phyloP scores from a whole-genome alignment of 92 coral and sea anemone species.

The Metridium senile region DNA sequence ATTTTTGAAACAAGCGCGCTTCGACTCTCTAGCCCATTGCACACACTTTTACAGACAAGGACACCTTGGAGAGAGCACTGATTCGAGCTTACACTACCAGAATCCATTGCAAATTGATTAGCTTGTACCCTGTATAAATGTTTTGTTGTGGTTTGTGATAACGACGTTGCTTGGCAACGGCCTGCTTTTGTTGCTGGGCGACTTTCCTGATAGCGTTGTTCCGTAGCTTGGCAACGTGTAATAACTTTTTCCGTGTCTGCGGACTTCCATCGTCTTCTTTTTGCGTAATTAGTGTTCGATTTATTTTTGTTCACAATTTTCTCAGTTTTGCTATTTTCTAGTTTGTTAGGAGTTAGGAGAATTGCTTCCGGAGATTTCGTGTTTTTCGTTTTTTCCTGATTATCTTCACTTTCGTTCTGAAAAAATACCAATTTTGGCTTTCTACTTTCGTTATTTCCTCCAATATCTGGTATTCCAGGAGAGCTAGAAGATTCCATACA shows the following conservation, averaged over 20 bases:
- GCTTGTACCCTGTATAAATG: background rate
- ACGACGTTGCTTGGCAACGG: conserved; percentile 10
- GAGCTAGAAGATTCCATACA: too few relatives aligned
- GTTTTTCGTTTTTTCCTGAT: background rate
- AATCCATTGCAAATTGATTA: background rate
- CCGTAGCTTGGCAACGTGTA: conserved; percentile 8
- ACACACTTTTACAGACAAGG: conserved; percentile 15
- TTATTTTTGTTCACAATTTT: too few relatives aligned
- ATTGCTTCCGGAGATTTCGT: background rate
- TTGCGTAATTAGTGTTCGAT: too few relatives aligned
- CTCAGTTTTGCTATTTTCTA: too few relatives aligned
- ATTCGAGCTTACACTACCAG: background rate
- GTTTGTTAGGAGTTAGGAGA: too few relatives aligned
- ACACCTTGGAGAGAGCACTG: background rate
- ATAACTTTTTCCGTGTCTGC: background rate
- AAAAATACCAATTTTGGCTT: background rate
- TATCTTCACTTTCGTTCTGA: background rate
- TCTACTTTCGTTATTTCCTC: background rate
- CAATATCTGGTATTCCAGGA: background rate
- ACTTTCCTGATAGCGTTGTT: background rate
- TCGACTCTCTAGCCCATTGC: conserved; percentile 7
- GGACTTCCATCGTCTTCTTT: conserved; percentile 25
- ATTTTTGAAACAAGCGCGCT: conserved; percentile 10
- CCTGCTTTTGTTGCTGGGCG: conserved; percentile 3
- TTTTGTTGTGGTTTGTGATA: background rate